These are phyloP conservation scores for Macrobrachium nipponense DNA, from an alignment of 1,140 invertebrate genomes.

Conservation along the genomic window DNA sequence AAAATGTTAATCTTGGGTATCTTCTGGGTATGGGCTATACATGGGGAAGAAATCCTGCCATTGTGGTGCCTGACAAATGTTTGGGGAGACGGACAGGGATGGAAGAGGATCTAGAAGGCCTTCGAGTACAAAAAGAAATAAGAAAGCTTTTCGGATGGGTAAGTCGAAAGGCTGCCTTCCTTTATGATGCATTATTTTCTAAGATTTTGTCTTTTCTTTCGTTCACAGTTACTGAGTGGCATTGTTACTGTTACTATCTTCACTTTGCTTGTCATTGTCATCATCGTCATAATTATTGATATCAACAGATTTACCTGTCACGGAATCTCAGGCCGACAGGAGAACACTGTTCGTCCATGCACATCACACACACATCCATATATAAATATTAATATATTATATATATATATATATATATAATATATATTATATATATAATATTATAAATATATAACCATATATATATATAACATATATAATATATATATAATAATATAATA, in stretches of 20 bases:
- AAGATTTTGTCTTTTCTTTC: too few species aligned
- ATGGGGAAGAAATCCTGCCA: background rate
- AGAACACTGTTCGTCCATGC: background rate
- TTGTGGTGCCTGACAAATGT: background rate
- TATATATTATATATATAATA: constrained; percentile 48
- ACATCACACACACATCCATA: constrained; percentile 18
- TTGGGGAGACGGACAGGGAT: background rate
- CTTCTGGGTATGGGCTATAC: background rate
- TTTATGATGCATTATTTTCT: too few species aligned
- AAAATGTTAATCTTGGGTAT: constrained; percentile 6
- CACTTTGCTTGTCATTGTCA: background rate
- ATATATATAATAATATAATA: background rate
- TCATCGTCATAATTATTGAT: background rate
- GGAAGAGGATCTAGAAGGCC: background rate
- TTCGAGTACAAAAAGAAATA: background rate
- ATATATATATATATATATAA: constrained; percentile 28
- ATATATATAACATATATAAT: background rate
- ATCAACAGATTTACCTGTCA: too few species aligned
- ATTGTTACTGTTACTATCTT: background rate
- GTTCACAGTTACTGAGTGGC: background rate
- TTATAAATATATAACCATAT: constrained; percentile 35
- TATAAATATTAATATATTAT: constrained; percentile 24
- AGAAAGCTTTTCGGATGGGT: background rate
- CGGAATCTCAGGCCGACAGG: background rate
- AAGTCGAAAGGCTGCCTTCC: background rate